phyloP scores from a whole-genome alignment of 2,888 invertebrate genomes.

The Galerucella pusilla region DNA sequence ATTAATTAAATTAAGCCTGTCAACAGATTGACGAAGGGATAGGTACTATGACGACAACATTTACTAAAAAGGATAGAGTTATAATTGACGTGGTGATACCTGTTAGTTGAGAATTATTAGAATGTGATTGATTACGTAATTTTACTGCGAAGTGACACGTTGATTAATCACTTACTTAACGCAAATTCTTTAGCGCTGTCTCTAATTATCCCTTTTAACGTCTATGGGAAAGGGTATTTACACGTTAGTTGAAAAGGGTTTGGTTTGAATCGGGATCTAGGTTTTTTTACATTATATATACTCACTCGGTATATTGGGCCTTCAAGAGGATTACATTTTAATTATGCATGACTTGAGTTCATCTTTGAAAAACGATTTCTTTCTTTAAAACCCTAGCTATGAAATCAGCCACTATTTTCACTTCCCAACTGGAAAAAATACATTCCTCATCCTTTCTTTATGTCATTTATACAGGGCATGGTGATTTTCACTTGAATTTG shows the following conservation, averaged over 20 bases:
- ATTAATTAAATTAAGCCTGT: neutral
- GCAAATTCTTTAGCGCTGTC: neutral
- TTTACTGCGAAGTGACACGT: constrained; percentile 8
- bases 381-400: too few species aligned
- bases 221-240: neutral
- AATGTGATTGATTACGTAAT: constrained; percentile 28
- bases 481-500: too few species aligned
- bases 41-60: constrained; percentile 18
- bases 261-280: neutral
- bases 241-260: neutral
- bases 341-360: too few species aligned
- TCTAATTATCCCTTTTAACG: neutral
- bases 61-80: constrained; percentile 10
- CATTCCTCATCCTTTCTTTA: too few species aligned
- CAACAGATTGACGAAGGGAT: constrained; percentile 3
- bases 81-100: constrained; percentile 18
- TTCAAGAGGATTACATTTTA: too few species aligned
- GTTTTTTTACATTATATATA: neutral
- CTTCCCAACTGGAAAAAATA: too few species aligned
- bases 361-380: too few species aligned
- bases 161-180: constrained; percentile 15
- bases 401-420: too few species aligned
- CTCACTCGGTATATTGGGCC: neutral
- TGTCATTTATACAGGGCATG: too few species aligned
- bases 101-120: constrained; percentile 22